Conservation (phyloP, 2,888 invertebrate species). For the Ditylenchus weischeri region DNA sequence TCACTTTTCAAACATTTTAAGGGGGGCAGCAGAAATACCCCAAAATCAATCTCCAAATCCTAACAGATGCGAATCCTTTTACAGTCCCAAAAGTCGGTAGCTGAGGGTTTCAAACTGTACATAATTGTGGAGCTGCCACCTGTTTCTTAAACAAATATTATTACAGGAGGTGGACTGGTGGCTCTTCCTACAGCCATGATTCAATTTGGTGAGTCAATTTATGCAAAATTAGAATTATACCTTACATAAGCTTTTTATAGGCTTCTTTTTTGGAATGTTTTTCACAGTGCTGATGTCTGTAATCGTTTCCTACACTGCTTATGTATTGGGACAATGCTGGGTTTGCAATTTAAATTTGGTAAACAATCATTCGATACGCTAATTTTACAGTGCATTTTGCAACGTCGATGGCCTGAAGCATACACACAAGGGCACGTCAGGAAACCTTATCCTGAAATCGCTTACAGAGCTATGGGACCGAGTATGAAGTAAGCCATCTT, state of each 20-base stretch:
- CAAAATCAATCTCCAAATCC: no score
- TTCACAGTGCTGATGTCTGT: constrained; percentile 31
- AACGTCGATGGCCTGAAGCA: constrained; percentile 37
- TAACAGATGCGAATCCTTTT: no score
- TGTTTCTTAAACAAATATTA: no score
- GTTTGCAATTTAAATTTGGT: neutral
- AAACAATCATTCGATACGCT: constrained; percentile 48
- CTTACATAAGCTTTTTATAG: neutral
- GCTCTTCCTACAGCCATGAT: constrained; percentile 56
- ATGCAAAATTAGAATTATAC: neutral
- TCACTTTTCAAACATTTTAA: no score
- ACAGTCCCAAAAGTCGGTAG: no score
- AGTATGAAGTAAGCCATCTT: constrained; percentile 21
- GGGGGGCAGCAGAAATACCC: no score
- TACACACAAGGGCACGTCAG: constrained; percentile 43
- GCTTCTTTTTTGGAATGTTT: constrained; percentile 28
- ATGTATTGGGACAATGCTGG: constrained; percentile 55
- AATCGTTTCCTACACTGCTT: constrained; percentile 55
- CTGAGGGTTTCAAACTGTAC: no score
- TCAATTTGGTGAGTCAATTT: constrained; percentile 36
- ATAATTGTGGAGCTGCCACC: no score
- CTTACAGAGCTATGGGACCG: constrained; percentile 48
- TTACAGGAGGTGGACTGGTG: constrained; percentile 56
- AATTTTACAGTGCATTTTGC: constrained; percentile 47
- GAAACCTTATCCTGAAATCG: constrained; percentile 58